Percentiles rank a stretch among this genome's conserved stretches.
These are phyloP conservation scores for Cyprinodon diabolis DNA, from an alignment of 2,797 vertebrate species.

Conservation along the genomic window DNA sequence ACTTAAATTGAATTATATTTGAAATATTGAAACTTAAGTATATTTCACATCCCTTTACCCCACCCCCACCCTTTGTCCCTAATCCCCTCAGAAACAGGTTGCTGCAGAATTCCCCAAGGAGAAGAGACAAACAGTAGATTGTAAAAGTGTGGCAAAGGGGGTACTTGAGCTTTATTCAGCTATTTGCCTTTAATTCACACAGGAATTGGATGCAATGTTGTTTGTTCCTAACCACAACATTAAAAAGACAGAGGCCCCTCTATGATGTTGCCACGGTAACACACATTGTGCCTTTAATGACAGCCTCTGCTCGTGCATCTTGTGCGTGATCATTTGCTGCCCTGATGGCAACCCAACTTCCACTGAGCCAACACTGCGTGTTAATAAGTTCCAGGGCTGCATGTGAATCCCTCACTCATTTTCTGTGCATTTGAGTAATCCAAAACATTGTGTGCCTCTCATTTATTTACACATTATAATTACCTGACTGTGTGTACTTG, in stretches of 20 bases:
- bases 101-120: conserved; percentile 66
- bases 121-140: conserved; percentile 58
- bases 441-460: conserved; percentile 30
- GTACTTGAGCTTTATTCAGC: conserved; percentile 80
- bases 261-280: conserved; percentile 82
- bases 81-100: conserved; percentile 61
- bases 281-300: conserved; percentile 78
- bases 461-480: conserved; percentile 57
- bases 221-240: conserved; percentile 72
- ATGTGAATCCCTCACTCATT: conserved; percentile 29
- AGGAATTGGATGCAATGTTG: conserved; percentile 70
- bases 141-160: conserved; percentile 62
- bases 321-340: conserved; percentile 72
- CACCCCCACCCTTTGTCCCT: not conserved
- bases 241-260: conserved; percentile 63
- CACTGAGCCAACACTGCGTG: conserved; percentile 8
- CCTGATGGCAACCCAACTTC: conserved; percentile 50
- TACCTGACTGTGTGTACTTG: conserved; percentile 45
- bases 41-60: conserved; percentile 9
- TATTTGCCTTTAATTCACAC: conserved; percentile 73
- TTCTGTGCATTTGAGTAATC: conserved; percentile 14
- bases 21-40: conserved; percentile 52
- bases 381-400: conserved; percentile 33
- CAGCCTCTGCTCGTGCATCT: conserved; percentile 71
- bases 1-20: conserved; percentile 50